Evolutionary conservation across 2,797 vertebrate genomes (phyloP), one percentile per base, ranked within the genome.

Genomic region (Danio tinwini): DNA sequence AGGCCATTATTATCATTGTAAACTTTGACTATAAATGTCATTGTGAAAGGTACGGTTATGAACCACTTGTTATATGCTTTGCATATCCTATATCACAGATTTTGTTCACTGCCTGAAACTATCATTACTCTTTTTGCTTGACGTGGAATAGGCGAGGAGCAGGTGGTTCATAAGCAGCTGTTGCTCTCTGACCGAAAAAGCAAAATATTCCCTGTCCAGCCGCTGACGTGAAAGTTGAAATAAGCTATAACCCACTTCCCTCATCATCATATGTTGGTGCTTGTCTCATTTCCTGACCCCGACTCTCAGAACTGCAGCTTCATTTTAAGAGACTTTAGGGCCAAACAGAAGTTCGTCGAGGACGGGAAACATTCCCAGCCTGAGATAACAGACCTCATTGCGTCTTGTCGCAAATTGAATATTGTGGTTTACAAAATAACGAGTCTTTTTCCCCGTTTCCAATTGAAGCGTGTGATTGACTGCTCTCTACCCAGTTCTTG

Each of bases 211-310:
- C 90, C 86, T 84, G 90, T 90, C 81, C 67, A 80, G 85, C 84
- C 83, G 85, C 82, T 90, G 86, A 92, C 88, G 87, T 90, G 89
- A 88, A 88, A 90, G 91, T 91, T 92, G 86, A 88, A 91, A 91
- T 90, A 91, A 90, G 87, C 86, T 81, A 88, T 89, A 92, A 89
- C 88, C 69, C 80, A 90, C 91, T 93, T 90, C 90, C 90, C 87
- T 81, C 84, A 69, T 70, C 74, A 87, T 85, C 89, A 9, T 39
- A 74, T 89, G 89, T 89, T 78, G 68, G 87, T 86, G 87, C 92
- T 89, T 83, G 88, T 83, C 89, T 94, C 92, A 90, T 94, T 93
- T 95, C 92, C 93, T 92, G 92, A 90, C 86, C 86, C 44, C 16
- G 74, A 80, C 81, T 92, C 90, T 88, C 89, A 81, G 84, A 88